Evolutionary conservation across 2,797 vertebrate genomes (phyloP), one percentile per base, ranked within the genome.

Genomic region (Cyclopterus lumpus): DNA sequence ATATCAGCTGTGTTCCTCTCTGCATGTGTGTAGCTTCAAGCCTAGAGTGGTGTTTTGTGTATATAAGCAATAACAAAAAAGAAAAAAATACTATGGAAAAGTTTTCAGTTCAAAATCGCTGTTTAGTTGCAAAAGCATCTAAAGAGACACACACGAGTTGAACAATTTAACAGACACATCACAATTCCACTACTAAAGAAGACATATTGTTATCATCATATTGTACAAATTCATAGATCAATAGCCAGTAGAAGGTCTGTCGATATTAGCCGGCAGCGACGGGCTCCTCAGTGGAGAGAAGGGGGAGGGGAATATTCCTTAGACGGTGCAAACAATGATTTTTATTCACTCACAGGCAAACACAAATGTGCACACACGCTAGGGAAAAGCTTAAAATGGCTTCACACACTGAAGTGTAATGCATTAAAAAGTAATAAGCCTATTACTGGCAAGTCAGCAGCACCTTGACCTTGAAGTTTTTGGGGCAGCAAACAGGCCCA

Each of bases 191-290:
- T 69, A 66, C 81, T 60, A 48, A 81, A 77, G 84, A 64, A 88
- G 80, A 90, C 70, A 48, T 78, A 10, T 77, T 87, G 75, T 83
- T 89, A 82, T 88, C 80, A 90, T 89, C 73, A 86, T 85, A 85
- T 91, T 89, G 85, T 80, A 86, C 89, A 92, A 93, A 93, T 90
- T 91, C 80, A 83, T 87, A 89, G 91, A 93, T 93, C 93, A 91
- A 93, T 93, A 90, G 63, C 75, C 68, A 79, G 75, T 85, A 88
- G 86, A 80, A 80, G 61, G 82, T 86, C 81, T 70, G 89, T 93
- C 87, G 34, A 93, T 92, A 87, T 36, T 10, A 86, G 91, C 93
- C 83, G 11, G 70, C 62, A 89, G 90, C 85, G 5, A 51, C 26
- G 26, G 69, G 72, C 69, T 81, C 67, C 72, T 83, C 55, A 22